Conservation (phyloP, 2,113 vertebrate genomes). For the Leucosticte australis region DNA sequence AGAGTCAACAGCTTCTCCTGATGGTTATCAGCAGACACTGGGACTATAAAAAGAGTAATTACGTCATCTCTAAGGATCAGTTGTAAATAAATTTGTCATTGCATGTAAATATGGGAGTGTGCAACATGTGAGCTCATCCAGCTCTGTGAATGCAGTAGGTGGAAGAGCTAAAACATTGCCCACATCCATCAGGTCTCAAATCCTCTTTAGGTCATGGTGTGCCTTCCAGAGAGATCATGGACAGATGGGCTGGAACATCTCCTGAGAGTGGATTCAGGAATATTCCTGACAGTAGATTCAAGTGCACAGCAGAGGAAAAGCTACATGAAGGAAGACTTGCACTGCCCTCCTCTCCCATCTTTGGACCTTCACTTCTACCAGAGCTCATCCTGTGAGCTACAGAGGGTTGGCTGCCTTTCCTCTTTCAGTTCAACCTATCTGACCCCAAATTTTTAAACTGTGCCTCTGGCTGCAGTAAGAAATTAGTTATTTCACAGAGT, state of each 20-base stretch:
- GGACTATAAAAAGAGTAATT: background rate
- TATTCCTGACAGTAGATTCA: background rate
- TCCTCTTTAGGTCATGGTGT: background rate
- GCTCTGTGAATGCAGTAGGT: background rate
- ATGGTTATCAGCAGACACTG: background rate
- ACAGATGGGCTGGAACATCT: background rate
- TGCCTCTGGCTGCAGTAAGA: background rate
- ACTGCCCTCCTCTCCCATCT: background rate
- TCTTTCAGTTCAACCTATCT: background rate
- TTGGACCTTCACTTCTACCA: background rate
- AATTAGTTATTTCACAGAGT: background rate
- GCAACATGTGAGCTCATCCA: background rate
- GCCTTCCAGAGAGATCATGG: background rate
- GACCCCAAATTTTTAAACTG: background rate
- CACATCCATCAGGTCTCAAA: background rate
- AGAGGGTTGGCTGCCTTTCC: background rate
- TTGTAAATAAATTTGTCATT: background rate
- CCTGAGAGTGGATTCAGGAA: background rate
- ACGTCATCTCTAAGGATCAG: background rate
- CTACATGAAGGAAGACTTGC: background rate
- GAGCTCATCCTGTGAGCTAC: background rate
- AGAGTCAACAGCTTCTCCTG: background rate
- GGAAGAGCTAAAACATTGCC: background rate
- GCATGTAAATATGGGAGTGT: background rate
- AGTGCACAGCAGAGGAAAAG: background rate